Percentiles rank a stretch among this genome's conserved stretches.
Evolutionary conservation across 1,140 invertebrate genomes (phyloP).

Genomic region (Drosophila navojoa): DNA sequence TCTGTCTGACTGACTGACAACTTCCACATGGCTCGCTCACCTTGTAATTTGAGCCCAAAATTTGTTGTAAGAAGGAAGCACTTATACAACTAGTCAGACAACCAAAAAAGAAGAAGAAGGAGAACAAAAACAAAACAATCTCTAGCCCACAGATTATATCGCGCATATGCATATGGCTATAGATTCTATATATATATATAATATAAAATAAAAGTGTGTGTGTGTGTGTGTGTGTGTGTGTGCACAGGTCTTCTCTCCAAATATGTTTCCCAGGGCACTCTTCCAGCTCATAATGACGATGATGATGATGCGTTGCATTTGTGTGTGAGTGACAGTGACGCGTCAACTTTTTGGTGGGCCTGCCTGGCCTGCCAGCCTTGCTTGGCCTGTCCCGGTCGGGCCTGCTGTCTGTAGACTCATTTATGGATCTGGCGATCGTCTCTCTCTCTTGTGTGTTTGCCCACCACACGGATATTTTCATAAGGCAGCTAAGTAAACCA

Average conservation of each 20-base stretch:
- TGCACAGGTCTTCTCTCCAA: constrained; percentile 30
- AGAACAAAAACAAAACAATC: neutral
- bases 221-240: constrained; percentile 26
- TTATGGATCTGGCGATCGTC: constrained; percentile 46
- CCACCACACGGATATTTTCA: constrained; percentile 82
- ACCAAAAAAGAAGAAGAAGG: constrained; percentile 25
- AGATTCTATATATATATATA: constrained; percentile 12
- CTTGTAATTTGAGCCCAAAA: constrained; percentile 83
- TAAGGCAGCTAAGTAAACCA: constrained; percentile 84
- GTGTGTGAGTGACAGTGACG: constrained; percentile 80
- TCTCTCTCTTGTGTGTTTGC: constrained; percentile 69
- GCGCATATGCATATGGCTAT: constrained; percentile 33
- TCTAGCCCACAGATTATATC: constrained; percentile 68
- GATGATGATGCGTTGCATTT: constrained; percentile 74
- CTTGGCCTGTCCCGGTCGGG: neutral
- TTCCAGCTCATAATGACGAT: constrained; percentile 65
- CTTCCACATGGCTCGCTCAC: constrained; percentile 77
- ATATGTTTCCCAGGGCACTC: constrained; percentile 72
- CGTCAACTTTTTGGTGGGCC: constrained; percentile 75
- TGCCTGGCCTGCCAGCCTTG: constrained; percentile 13
- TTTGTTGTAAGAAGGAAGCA: constrained; percentile 78
- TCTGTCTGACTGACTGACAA: constrained; percentile 62
- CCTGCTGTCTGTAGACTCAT: constrained; percentile 21
- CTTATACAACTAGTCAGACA: constrained; percentile 82
- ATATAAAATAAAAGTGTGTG: constrained; percentile 9